Evolutionary conservation across 2,113 vertebrate species (phyloP), one percentile per base, ranked within the genome.

Genomic region (Planiliza haematocheilus): DNA sequence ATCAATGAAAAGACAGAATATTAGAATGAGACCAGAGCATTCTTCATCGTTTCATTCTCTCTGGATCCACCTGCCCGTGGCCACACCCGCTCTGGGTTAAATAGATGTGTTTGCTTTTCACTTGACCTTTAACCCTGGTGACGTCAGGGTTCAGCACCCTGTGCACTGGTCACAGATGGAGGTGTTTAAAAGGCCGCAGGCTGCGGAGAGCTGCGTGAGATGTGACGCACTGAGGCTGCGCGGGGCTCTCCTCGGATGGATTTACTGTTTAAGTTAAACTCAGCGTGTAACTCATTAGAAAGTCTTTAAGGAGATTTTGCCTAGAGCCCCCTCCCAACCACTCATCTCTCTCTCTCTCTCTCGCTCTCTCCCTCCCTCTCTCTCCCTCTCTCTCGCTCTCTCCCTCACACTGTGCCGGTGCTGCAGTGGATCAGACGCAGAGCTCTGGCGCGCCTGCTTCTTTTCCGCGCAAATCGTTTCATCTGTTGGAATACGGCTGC

Each of bases 351-450:
- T 3, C 37, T n/a, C 1, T 8, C 5, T 10, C 16, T 0, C 16
- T n/a, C 58, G 7, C 38, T 9, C 64, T 45, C 56, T 37, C 59
- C 52, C 69, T 49, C 66, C 50, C 66, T 10, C 65, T 38, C 48
- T 58, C 42, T 8, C 58, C 24, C 75, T 36, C 64, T 11, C 17
- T 51, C 42, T 37, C 62, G 17, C 45, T 17, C 21, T 41, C 20
- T 46, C 69, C 38, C 30, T 38, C 24, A 12, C 58, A 9, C 17
- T 30, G 66, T 58, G 77, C 57, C 68, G 68, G 70, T 89, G 86
- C 89, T 92, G 89, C 88, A 91, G 86, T 88, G 89, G 83, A 84
- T 88, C 83, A 90, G 82, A 68, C 86, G 84, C 83, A 83, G 83
- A 84, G 77, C 83, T 80, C 53, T 53, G 46, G 72, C 79, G 64